Evolutionary conservation across 2,888 invertebrate species (phyloP).

Genomic region (Papilio demoleus): DNA sequence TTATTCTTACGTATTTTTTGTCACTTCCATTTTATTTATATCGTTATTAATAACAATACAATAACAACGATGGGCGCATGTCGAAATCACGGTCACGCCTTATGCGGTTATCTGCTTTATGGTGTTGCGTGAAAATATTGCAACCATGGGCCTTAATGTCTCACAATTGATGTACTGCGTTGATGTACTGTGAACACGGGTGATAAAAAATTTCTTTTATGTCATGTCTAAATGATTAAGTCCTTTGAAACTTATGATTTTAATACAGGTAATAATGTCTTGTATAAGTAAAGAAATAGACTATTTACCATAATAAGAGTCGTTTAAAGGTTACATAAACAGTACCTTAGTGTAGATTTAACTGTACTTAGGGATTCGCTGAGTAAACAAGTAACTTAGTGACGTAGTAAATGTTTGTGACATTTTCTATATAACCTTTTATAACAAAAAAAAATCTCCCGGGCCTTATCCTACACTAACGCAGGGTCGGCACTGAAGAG

Average conservation of each 20-base stretch:
- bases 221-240: not conserved
- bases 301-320: too few relatives aligned
- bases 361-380: too few relatives aligned
- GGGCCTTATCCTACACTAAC: too few relatives aligned
- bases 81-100: slow-evolving; percentile 57
- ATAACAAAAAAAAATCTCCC: too few relatives aligned
- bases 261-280: too few relatives aligned
- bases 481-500: too few relatives aligned
- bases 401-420: too few relatives aligned
- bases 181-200: not conserved
- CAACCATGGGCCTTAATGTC: slow-evolving; percentile 1
- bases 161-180: slow-evolving; percentile 9
- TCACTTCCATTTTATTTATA: slow-evolving; percentile 25
- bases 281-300: too few relatives aligned
- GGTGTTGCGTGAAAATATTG: slow-evolving; percentile 38
- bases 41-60: slow-evolving; percentile 48
- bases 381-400: too few relatives aligned
- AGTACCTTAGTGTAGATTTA: too few relatives aligned
- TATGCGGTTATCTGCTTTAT: slow-evolving; percentile 49
- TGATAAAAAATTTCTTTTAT: not conserved
- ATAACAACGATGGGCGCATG: slow-evolving; percentile 46
- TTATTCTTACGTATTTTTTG: slow-evolving; percentile 3
- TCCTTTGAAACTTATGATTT: not conserved
- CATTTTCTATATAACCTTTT: too few relatives aligned
- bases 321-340: too few relatives aligned